A percentile compares a stretch with the other conserved stretches of the same genome.
These are phyloP conservation scores for Xenus cinereus DNA, from an alignment of 2,113 vertebrate species.

Conservation along the genomic window DNA sequence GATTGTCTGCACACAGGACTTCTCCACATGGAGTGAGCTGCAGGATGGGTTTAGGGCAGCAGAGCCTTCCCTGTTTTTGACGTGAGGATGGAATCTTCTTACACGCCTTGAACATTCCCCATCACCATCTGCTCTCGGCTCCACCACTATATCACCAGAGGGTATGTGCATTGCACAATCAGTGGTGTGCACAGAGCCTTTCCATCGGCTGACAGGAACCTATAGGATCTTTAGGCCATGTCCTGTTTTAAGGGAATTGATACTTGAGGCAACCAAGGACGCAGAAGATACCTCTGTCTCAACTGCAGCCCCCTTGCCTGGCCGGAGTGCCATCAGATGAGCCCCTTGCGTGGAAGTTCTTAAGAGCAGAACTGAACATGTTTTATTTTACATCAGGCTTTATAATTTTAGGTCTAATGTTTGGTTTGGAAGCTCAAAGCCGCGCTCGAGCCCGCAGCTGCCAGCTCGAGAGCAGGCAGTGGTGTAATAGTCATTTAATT, in stretches of 20 bases:
- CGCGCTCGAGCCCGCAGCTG: not conserved
- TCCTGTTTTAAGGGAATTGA: not conserved
- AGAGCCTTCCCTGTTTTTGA: not conserved
- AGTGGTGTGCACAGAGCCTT: not conserved
- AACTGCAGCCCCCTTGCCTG: not conserved
- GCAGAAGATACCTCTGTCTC: not conserved
- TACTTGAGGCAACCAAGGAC: not conserved
- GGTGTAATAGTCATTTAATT: slow-evolving; percentile 66
- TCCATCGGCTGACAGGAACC: not conserved
- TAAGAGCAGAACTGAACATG: not conserved
- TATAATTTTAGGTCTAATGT: slow-evolving; percentile 48
- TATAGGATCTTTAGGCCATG: not conserved
- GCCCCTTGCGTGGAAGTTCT: not conserved
- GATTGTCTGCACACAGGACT: not conserved
- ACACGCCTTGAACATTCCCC: not conserved
- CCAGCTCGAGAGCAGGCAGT: slow-evolving; percentile 42
- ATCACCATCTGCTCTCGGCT: not conserved
- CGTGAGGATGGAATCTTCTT: fast-evolving
- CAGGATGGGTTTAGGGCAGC: not conserved
- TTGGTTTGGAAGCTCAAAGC: slow-evolving; percentile 42
- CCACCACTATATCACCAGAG: not conserved
- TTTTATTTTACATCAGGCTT: slow-evolving; percentile 30
- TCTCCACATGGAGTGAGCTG: not conserved
- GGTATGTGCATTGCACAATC: not conserved
- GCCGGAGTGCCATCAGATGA: not conserved